Evolutionary conservation across 2,113 vertebrate species (phyloP), one percentile per base, ranked within the genome.

Genomic region (Pedetes capensis): DNA sequence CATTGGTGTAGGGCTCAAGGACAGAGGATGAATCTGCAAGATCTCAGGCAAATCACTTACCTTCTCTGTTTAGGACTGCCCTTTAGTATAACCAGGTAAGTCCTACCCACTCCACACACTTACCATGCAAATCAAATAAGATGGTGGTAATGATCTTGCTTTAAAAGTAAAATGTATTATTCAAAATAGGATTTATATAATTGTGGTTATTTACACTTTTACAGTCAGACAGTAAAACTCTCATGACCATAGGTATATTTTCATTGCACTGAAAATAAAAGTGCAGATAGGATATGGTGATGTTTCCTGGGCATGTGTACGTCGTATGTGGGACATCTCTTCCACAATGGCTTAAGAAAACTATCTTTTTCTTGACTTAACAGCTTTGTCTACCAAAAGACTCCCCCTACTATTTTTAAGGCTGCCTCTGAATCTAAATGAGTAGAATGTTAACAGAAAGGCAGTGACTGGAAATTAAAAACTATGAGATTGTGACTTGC

Each of bases 101-200:
- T 3, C 27, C 44, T 94, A 22, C 16, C 51, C 53, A 63, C 3
- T 78, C 37, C 37, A 59, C 32, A 94, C 16, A 59, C 68, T 88
- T 75, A 20, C n/a, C 29, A 57, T n/a, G 39, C 85, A 59, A 51
- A 84, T 87, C 23, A 94, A 63, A 27, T 59, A 69, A 68, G 32
- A 66, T 27, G 68, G 37, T 49, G 66, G 49, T 61, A 79, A 69
- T 55, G 74, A 81, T 51, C 22, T 93, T 85, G 16, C 42, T 95
- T 93, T 85, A 72, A 88, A 91, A 94, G 20, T 66, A 95, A 93
- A 93, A 80, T 53, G 34, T 22, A 44, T 76, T 81, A 78, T 91
- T 94, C 6, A 64, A 86, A 93, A 89, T 3, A 69, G 20, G 20
- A 57, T 83, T 95, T 89, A 87, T 44, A 23, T 51, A 75, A 55